These are phyloP conservation scores for Pogonophryne albipinna DNA, from an alignment of 2,797 vertebrate species.

Conservation along the genomic window DNA sequence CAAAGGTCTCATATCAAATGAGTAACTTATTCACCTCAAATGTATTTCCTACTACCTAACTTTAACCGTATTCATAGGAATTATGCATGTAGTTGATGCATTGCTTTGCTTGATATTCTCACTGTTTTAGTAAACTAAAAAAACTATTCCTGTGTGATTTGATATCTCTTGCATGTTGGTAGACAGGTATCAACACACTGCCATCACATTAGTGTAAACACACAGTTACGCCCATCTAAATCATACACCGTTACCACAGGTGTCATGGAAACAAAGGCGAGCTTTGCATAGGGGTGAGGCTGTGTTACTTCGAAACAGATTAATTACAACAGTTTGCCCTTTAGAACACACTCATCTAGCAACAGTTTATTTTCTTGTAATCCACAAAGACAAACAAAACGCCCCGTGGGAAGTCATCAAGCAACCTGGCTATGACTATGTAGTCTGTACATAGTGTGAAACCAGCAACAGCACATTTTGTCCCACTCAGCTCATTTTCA, in stretches of 20 bases:
- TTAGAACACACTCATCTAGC: constrained; percentile 21
- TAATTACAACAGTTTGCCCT: constrained; percentile 4
- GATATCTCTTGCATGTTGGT: not conserved
- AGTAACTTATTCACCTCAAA: not conserved
- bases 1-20: not conserved
- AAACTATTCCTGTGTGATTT: not conserved
- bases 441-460: not conserved
- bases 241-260: not conserved
- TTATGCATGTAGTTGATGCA: no score
- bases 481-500: not conserved
- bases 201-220: constrained; percentile 1
- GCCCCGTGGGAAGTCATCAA: not conserved
- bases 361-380: not conserved
- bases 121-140: no score
- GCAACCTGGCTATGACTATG: no score
- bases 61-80: not conserved
- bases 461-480: not conserved
- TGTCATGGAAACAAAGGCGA: constrained; percentile 7
- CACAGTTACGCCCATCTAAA: constrained; percentile 12
- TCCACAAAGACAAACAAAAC: constrained; percentile 5
- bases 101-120: no score
- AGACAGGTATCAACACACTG: not conserved
- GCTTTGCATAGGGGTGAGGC: not conserved
- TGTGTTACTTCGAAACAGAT: not conserved
- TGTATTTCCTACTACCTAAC: not conserved